Evolutionary conservation across 2,797 vertebrate species (phyloP).

Genomic region (Eulemur coronatus): DNA sequence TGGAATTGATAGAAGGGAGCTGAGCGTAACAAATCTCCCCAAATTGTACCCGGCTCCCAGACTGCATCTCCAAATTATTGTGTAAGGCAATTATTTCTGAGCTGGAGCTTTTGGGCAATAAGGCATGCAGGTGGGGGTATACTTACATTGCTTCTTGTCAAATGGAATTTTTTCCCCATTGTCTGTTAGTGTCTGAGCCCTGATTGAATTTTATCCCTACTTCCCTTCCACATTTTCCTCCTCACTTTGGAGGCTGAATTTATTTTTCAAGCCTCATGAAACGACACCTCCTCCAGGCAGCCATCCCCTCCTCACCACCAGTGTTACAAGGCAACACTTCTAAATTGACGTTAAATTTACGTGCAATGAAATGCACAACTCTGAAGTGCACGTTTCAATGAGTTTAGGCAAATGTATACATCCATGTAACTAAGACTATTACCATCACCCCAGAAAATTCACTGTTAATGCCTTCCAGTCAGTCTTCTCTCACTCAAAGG

Average conservation of each 20-base stretch:
- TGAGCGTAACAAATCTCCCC: conserved; percentile 87
- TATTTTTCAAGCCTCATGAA: background rate
- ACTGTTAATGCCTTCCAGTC: background rate
- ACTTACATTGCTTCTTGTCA: conserved; percentile 7
- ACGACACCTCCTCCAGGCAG: background rate
- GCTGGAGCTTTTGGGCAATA: conserved; percentile 79
- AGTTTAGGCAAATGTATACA: background rate
- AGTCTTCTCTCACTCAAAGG: background rate
- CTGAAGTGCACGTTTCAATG: background rate
- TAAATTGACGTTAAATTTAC: background rate
- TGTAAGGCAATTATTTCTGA: conserved; percentile 84
- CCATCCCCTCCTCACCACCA: fast-evolving
- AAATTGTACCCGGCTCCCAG: conserved; percentile 84
- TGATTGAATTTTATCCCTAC: background rate
- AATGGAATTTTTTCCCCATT: background rate
- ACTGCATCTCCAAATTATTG: conserved; percentile 84
- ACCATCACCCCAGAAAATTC: background rate
- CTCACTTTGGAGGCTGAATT: background rate
- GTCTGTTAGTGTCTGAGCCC: background rate
- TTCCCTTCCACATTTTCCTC: background rate
- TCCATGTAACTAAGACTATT: background rate
- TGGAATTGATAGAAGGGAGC: conserved; percentile 87
- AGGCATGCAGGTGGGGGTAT: conserved; percentile 65
- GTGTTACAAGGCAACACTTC: background rate
- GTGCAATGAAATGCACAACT: background rate